Evolutionary conservation across 1,140 invertebrate genomes (phyloP).

Genomic region (Lysiphlebus fabarum): DNA sequence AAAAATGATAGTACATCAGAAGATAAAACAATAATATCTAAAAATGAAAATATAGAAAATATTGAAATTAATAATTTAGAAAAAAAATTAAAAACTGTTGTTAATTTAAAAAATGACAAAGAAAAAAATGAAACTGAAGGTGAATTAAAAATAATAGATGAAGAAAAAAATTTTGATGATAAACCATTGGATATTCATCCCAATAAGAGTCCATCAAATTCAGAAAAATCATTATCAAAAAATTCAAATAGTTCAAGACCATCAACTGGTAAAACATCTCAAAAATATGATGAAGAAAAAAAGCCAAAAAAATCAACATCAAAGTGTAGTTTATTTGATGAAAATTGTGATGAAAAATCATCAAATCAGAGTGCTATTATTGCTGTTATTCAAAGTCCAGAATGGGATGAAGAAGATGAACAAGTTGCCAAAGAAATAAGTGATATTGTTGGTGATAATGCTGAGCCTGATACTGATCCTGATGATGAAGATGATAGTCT

Average conservation of each 20-base stretch:
- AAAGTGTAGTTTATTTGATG: slow-evolving; percentile 33
- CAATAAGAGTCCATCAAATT: slow-evolving; percentile 45
- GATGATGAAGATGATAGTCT: slow-evolving; percentile 43
- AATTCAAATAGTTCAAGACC: slow-evolving; percentile 37
- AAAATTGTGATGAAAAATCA: slow-evolving; percentile 47
- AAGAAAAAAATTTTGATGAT: slow-evolving; percentile 41
- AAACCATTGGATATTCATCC: slow-evolving; percentile 38
- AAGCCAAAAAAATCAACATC: slow-evolving; percentile 8
- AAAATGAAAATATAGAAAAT: too few species aligned
- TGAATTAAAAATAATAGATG: slow-evolving; percentile 1
- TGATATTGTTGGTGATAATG: slow-evolving; percentile 36
- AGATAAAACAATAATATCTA: too few species aligned
- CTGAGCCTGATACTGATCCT: slow-evolving; percentile 37
- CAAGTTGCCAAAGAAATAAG: slow-evolving; percentile 46
- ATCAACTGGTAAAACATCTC: slow-evolving; percentile 34
- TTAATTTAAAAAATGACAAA: background rate
- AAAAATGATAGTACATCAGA: too few species aligned
- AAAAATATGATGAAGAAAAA: slow-evolving; percentile 21
- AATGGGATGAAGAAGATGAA: slow-evolving; percentile 49
- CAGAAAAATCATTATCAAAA: slow-evolving; percentile 35
- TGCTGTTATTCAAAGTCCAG: slow-evolving; percentile 51
- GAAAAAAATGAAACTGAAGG: background rate
- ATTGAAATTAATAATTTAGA: too few species aligned
- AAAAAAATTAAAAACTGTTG: background rate
- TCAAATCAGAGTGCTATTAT: slow-evolving; percentile 49